Base-by-base conservation (phyloP, 2,797 vertebrate species). In the Peromyscus nudipes region DNA sequence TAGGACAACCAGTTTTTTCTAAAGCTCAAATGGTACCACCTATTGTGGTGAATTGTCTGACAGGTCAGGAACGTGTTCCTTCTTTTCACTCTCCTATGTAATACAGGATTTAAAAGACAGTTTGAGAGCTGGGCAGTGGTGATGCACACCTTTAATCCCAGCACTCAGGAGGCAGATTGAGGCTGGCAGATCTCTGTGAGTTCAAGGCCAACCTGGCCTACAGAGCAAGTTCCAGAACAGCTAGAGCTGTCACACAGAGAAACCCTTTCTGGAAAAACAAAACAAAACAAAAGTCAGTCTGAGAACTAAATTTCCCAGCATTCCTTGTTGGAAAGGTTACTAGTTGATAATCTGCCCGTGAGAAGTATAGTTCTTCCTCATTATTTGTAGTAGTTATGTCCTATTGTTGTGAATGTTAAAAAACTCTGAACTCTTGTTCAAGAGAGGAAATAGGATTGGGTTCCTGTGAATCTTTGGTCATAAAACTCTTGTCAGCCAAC, bases 301-400 rank as follows among this genome's bases (percentile, higher is more conserved):
- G 67, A 81, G 62, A 46, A 83, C 62, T 95, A 86, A 46, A 88
- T 79, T 94, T 96, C 62, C 62, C 46, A 86, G 60, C 40, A 55
- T 86, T 76, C 85, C 65, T 73, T 80, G 71, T 43, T 71, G 25
- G 49, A 71, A 73, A 57, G 84, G 11, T 62, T 69, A 85, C 43
- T 69, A 43, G 31, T 79, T n/a, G 46, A 69, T 34, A n/a, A 2
- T 85, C 40, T 52, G 49, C 49, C 49, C 2, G 11, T 52, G 49
- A 86, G 55, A 97, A 86, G n/a, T 55, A 25, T 37, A 71, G 57
- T 43, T 62, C 14, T 76, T 67, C 91, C 43, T 67, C 29, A 75
- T 13, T 81, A 75, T 76, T 64, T 92, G 17, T 23, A 43, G 55
- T 64, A 64, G 37, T 76, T 65, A 17, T 88, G n/a, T 65, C 57